These are phyloP conservation scores for Elegia similella DNA, from an alignment of 2,888 invertebrate genomes.

Conservation along the genomic window DNA sequence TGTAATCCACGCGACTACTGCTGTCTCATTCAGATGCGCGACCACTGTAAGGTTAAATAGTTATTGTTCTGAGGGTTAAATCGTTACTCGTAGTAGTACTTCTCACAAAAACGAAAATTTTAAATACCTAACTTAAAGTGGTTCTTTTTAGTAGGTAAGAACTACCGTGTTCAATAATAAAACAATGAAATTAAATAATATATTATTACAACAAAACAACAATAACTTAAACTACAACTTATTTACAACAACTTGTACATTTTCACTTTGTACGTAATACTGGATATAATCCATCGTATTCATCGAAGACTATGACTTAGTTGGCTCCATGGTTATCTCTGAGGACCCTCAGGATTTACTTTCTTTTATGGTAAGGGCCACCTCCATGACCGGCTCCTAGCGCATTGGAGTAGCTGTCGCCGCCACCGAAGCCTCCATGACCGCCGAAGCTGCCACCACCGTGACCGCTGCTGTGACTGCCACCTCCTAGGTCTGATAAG, in stretches of 20 bases:
- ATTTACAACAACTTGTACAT: slow-evolving; percentile 54
- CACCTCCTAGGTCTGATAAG: slow-evolving; percentile 36
- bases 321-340: slow-evolving; percentile 38
- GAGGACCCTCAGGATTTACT: slow-evolving; percentile 33
- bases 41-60: too few relatives aligned
- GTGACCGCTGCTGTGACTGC: slow-evolving; percentile 40
- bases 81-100: too few relatives aligned
- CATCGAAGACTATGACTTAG: slow-evolving; percentile 67
- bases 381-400: slow-evolving; percentile 71
- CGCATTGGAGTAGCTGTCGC: slow-evolving; percentile 70
- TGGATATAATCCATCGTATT: slow-evolving; percentile 35
- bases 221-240: slow-evolving; percentile 64
- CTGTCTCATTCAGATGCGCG: too few relatives aligned
- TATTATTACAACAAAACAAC: slow-evolving; percentile 55
- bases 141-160: too few relatives aligned
- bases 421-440: slow-evolving; percentile 46
- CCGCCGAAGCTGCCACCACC: slow-evolving; percentile 39
- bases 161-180: slow-evolving; percentile 21
- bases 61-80: too few relatives aligned
- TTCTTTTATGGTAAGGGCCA: slow-evolving; percentile 67
- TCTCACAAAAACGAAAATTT: too few relatives aligned
- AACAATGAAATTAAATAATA: slow-evolving; percentile 39
- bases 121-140: too few relatives aligned
- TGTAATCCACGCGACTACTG: too few relatives aligned
- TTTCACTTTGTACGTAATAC: slow-evolving; percentile 47